Evolutionary conservation across 2,113 vertebrate genomes (phyloP), one percentile per base, ranked within the genome.

Genomic region (Sigmodon hispidus): DNA sequence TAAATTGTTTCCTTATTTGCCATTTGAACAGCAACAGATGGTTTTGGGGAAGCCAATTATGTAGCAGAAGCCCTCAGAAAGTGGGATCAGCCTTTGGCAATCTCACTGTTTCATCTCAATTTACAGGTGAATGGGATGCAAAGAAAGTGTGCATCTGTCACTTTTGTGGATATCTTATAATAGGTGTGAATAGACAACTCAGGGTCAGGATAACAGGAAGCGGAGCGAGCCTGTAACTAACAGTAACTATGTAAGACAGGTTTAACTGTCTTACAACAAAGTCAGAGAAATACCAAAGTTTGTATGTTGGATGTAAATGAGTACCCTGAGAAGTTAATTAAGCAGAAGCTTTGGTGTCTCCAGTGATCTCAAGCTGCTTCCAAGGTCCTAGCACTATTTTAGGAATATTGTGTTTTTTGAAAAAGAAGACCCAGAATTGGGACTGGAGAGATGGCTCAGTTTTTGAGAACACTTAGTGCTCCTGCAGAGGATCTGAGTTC

Each of bases 11-110:
- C 52, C 48, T 45, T 80, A 76, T 3, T 75, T 65, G 31, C 40
- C 84, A 11, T 89, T 77, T 95, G 88, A 85, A 31, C 36, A 94
- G 87, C 80, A 85, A 12, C 75, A 88, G 76, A 90, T 77, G 80
- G 57, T 87, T 96, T 89, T 52, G 48, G 0, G 21, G 43, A 65
- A 21, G 48, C 17, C 52, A 26, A 79, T 90, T 90, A 31, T 12
- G 40, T 77, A 83, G 4, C 77, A 69, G 93, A 89, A 72, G 89
- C 50, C 57, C 65, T 90, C n/a, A 43, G 70, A 26, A 89, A 45
- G 69, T 72, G 21, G 76, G 19, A 67, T 63, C 24, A 67, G 52
- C 81, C 88, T 87, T 96, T 12, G 89, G 91, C 80, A 95, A 76
- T 91, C 40, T 63, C 79, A 50, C 55, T 69, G 61, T 87, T 65